These are phyloP conservation scores for Spea multiplicata DNA, from an alignment of 2,113 vertebrate species.

Conservation along the genomic window DNA sequence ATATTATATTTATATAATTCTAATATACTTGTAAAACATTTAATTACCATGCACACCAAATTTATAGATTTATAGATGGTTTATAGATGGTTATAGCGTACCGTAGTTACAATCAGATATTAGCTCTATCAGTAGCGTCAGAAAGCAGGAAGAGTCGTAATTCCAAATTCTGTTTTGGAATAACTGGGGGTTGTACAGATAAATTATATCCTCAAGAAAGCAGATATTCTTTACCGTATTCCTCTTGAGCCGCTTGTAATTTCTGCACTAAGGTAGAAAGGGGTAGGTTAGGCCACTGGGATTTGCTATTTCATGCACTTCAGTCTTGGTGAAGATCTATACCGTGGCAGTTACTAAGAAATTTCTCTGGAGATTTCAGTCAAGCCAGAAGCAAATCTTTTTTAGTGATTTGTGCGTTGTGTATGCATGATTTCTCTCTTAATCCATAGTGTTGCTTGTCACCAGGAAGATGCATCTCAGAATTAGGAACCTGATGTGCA, in stretches of 20 bases:
- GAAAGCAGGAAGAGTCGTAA: conserved; percentile 36
- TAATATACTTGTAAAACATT: too few species aligned
- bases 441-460: conserved; percentile 32
- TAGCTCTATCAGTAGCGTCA: conserved; percentile 24
- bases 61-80: too few species aligned
- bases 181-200: conserved; percentile 33
- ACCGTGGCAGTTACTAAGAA: conserved; percentile 41
- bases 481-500: conserved; percentile 50
- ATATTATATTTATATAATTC: too few species aligned
- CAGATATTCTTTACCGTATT: conserved; percentile 32
- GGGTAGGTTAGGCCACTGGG: conserved; percentile 19
- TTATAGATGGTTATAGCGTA: too few species aligned
- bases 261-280: conserved; percentile 39
- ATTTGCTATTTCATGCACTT: conserved; percentile 43
- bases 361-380: conserved; percentile 49
- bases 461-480: conserved; percentile 50
- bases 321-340: conserved; percentile 38
- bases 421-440: conserved; percentile 54
- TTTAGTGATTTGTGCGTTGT: conserved; percentile 37
- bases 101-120: conserved; percentile 7
- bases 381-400: conserved; percentile 29
- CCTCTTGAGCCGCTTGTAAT: conserved; percentile 36
- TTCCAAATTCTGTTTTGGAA: conserved; percentile 45
- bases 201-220: conserved; percentile 51
- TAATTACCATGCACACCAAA: too few species aligned